Evolutionary conservation across 2,888 invertebrate species (phyloP), one percentile per base, ranked within the genome.

Genomic region (Anthophora plumipes): DNA sequence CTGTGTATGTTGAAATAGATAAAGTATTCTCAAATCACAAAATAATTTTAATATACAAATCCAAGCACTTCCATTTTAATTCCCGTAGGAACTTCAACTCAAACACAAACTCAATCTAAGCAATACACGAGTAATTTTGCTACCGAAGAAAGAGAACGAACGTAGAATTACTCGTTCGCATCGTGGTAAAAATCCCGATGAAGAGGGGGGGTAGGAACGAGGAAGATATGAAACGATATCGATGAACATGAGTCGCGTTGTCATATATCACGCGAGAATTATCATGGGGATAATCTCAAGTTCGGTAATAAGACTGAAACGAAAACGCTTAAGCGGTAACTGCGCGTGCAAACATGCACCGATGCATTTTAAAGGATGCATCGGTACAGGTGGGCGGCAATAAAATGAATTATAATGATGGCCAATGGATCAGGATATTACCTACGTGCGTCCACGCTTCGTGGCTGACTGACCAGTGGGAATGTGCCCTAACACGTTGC

Each of bases 351-450:
- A 55, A 60, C 43, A 20, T 60, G 25, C 50, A 43, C 6, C 31
- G n/a, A 41, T 46, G 46, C 57, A n/a, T 52, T 67, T 43, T 39
- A 31, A 52, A 59, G 46, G 57, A 70, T 54, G 71, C 66, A 20
- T 54, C 50, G 52, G 48, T 74, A 73, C 55, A 80, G 77, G 77
- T 79, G 82, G 85, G 80, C 82, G 84, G 86, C 76, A 86, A 83
- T 88, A 86, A 88, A 89, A 84, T 89, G 86, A 88, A 90, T 90
- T 88, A 87, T 86, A 89, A 88, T 86, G 89, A 88, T 84, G 82
- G 85, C 71, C 86, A 88, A 90, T 90, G 89, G 89, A 89, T 90
- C 89, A 88, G 87, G 71, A 81, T 84, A 88, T 91, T 90, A 89
- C 83, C 84, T 76, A 87, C 84, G 89, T 84, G 85, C 86, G 83